Evolutionary conservation across 2,113 vertebrate genomes (phyloP).

Genomic region (Ochotona princeps): DNA sequence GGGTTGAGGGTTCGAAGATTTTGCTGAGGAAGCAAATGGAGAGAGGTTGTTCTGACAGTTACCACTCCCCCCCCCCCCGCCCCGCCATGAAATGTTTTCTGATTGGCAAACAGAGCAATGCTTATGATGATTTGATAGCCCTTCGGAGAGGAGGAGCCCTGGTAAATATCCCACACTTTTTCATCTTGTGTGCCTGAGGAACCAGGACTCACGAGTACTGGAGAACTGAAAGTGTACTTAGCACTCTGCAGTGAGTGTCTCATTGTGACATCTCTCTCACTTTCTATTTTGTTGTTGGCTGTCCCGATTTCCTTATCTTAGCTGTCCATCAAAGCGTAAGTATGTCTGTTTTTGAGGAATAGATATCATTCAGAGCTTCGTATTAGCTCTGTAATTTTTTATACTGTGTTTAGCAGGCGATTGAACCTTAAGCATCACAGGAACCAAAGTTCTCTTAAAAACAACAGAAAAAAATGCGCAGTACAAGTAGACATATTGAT

Average conservation of each 20-base stretch:
- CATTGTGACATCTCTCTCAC: neutral
- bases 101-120: neutral
- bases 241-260: neutral
- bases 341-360: too few species aligned
- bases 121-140: neutral
- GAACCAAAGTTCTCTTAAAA: too few species aligned
- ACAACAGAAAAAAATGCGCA: too few species aligned
- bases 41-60: neutral
- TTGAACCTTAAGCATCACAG: too few species aligned
- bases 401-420: too few species aligned
- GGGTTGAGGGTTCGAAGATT: neutral
- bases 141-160: neutral
- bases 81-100: conserved; percentile 21
- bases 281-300: neutral
- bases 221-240: neutral
- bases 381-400: too few species aligned
- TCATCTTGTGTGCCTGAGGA: neutral
- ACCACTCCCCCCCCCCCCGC: neutral
- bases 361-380: too few species aligned
- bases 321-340: too few species aligned
- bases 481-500: neutral
- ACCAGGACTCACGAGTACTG: neutral
- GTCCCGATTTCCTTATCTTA: neutral
- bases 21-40: neutral
- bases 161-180: neutral